Percentiles rank a stretch among this genome's conserved stretches.
These are phyloP conservation scores for Molossus alvarezi DNA, from an alignment of 2,797 vertebrate species.

Conservation along the genomic window DNA sequence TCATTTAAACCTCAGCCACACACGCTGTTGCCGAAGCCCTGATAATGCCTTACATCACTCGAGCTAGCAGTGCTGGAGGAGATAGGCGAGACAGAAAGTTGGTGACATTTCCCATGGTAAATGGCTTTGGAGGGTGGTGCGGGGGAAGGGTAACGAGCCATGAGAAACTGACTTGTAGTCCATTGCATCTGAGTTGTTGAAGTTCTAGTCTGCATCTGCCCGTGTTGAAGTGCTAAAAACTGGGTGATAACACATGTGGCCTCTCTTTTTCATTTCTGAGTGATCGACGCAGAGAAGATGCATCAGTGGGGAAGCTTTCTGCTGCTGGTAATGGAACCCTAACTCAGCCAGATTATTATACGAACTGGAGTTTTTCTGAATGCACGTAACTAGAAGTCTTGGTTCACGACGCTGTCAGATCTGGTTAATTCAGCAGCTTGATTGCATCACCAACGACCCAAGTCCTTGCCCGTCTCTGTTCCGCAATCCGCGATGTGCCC, in stretches of 20 bases:
- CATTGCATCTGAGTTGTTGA: neutral
- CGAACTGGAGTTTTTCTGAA: neutral
- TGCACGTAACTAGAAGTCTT: neutral
- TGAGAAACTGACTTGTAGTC: neutral
- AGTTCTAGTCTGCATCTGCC: neutral
- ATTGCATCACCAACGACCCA: neutral
- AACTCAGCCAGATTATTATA: neutral
- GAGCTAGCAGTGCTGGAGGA: neutral
- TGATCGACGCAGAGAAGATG: neutral
- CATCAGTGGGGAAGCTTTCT: neutral
- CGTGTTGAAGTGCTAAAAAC: neutral
- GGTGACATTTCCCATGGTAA: slow-evolving; percentile 59
- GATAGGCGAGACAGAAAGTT: neutral
- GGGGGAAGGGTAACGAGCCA: neutral
- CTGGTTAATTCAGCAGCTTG: neutral
- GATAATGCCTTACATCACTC: slow-evolving; percentile 70
- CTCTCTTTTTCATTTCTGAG: neutral
- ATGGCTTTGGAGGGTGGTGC: neutral
- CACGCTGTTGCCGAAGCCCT: slow-evolving; percentile 78
- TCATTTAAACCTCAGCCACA: slow-evolving; percentile 88
- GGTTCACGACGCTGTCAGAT: neutral
- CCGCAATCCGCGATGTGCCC: neutral
- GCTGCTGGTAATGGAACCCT: neutral
- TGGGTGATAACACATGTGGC: neutral
- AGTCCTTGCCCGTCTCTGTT: neutral